These are phyloP conservation scores for Tribolium madens DNA, from an alignment of 1,140 invertebrate species.

Conservation along the genomic window DNA sequence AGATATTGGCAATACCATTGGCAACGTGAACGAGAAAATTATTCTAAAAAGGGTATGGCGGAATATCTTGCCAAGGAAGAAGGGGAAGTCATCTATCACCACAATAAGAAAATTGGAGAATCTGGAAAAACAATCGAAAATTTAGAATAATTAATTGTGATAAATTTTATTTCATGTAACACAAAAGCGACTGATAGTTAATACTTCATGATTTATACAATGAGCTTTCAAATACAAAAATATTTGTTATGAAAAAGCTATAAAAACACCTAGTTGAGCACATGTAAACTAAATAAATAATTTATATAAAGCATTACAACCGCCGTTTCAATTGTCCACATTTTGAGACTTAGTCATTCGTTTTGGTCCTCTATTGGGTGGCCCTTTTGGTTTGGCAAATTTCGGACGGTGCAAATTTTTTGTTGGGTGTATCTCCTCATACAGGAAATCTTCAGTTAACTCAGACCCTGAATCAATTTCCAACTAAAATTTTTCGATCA, in stretches of 20 bases:
- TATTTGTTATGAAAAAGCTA: slow-evolving; percentile 37
- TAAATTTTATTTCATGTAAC: slow-evolving; percentile 24
- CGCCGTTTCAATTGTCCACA: neutral
- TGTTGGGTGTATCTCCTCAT: slow-evolving; percentile 95
- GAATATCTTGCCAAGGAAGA: slow-evolving; percentile 56
- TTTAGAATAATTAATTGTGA: slow-evolving; percentile 48
- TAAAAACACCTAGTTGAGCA: slow-evolving; percentile 28
- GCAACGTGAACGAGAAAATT: slow-evolving; percentile 62
- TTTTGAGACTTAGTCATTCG: slow-evolving; percentile 80
- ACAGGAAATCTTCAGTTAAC: slow-evolving; percentile 88
- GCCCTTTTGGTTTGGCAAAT: slow-evolving; percentile 96
- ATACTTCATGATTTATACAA: slow-evolving; percentile 23
- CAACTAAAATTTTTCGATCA: slow-evolving; percentile 73
- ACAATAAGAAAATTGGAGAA: slow-evolving; percentile 49
- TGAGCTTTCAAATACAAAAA: slow-evolving; percentile 32
- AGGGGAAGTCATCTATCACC: slow-evolving; percentile 50
- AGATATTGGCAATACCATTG: slow-evolving; percentile 69
- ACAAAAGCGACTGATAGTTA: slow-evolving; percentile 24
- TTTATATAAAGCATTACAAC: slow-evolving; percentile 34
- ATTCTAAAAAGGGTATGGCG: slow-evolving; percentile 58
- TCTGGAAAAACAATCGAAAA: slow-evolving; percentile 54
- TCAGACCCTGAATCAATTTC: slow-evolving; percentile 92
- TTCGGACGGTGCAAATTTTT: slow-evolving; percentile 89
- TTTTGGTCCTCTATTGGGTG: slow-evolving; percentile 90
- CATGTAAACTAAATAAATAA: slow-evolving; percentile 29